These are phyloP conservation scores for Orthosia gracilis DNA, from an alignment of 2,888 invertebrate genomes.

Conservation along the genomic window DNA sequence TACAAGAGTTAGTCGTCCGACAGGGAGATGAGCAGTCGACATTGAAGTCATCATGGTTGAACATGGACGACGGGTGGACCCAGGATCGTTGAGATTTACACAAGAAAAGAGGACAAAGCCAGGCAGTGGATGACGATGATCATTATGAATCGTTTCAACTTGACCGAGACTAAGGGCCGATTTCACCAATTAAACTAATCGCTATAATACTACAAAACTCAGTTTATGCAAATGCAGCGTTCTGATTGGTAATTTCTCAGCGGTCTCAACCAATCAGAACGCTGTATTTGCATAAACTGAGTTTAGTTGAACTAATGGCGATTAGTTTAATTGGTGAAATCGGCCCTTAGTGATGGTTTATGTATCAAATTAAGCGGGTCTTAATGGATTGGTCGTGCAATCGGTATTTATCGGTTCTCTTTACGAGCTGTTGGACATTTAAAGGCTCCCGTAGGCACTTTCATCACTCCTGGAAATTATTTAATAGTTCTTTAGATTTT, in stretches of 20 bases:
- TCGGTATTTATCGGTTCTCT: background rate
- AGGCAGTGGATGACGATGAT: background rate
- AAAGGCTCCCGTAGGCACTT: background rate
- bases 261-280: too few species aligned
- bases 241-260: too few species aligned
- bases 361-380: background rate
- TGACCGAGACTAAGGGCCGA: background rate
- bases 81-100: background rate
- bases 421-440: conserved; percentile 4
- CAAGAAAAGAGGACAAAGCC: background rate
- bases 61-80: background rate
- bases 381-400: background rate
- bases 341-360: too few species aligned
- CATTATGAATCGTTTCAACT: background rate
- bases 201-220: too few species aligned
- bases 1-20: too few species aligned
- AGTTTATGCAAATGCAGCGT: too few species aligned
- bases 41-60: too few species aligned
- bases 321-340: too few species aligned
- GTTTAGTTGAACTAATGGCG: too few species aligned
- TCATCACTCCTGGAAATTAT: background rate
- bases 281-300: too few species aligned
- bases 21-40: too few species aligned
- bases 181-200: too few species aligned
- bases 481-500: conserved; percentile 13